Percentiles rank a stretch among this genome's conserved stretches.
Conservation (phyloP, 2,113 vertebrate genomes). For the Amblyopsis rosae region DNA sequence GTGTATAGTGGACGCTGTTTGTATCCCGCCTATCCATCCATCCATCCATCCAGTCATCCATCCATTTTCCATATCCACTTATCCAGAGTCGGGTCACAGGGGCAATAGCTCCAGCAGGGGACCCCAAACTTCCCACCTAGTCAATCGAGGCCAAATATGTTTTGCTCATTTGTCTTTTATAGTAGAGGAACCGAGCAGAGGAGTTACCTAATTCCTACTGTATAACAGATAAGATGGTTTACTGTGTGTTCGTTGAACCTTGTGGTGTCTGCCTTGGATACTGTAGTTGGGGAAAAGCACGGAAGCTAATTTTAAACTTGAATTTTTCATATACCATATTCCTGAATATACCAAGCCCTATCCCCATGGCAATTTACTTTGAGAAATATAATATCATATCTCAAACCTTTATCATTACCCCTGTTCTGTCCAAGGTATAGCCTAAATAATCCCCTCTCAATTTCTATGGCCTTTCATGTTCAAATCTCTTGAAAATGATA, state of each 20-base stretch:
- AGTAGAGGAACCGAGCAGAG: neutral
- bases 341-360: neutral
- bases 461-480: neutral
- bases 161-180: neutral
- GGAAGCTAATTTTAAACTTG: conserved; percentile 2
- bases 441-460: neutral
- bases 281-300: conserved; percentile 5
- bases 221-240: neutral
- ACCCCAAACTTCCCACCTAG: neutral
- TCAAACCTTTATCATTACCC: no score
- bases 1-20: neutral
- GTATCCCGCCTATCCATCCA: no score
- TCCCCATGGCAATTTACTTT: conserved; percentile 1
- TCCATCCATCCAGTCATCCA: no score
- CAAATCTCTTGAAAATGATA: neutral
- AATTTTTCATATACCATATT: neutral
- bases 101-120: no score
- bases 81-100: no score
- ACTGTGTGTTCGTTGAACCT: neutral
- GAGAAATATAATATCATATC: neutral
- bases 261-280: neutral
- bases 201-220: neutral
- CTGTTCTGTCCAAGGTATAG: neutral
- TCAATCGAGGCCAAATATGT: neutral
- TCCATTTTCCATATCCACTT: no score